These are phyloP conservation scores for Drosophila setosimentum DNA, from an alignment of 2,888 invertebrate genomes.

Conservation along the genomic window DNA sequence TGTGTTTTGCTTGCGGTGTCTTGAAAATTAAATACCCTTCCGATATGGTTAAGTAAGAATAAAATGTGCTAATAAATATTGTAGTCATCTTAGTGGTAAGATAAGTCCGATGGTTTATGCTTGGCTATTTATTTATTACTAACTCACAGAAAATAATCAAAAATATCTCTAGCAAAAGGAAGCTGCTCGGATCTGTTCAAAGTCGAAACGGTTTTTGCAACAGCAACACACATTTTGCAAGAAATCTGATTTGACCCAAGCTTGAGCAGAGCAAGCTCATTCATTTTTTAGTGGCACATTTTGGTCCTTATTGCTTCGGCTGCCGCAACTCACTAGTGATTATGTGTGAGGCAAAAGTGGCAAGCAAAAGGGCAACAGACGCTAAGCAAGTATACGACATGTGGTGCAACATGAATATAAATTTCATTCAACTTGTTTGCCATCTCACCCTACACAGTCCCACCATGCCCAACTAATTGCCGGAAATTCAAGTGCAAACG, in stretches of 20 bases:
- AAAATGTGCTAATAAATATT: neutral
- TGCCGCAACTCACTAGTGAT: conserved; percentile 36
- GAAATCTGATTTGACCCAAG: neutral
- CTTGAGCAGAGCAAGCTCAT: conserved; percentile 22
- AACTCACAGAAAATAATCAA: neutral
- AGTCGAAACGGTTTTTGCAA: neutral
- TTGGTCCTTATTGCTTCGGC: conserved; percentile 6
- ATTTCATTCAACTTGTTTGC: conserved; percentile 30
- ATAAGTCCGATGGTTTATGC: neutral
- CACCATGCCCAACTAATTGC: conserved; percentile 58
- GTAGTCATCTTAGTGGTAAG: neutral
- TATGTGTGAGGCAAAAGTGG: conserved; percentile 30
- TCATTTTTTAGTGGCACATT: conserved; percentile 51
- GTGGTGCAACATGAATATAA: conserved; percentile 58
- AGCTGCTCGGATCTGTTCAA: neutral
- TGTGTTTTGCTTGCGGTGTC: neutral
- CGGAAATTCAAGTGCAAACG: conserved; percentile 64
- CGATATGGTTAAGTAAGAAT: neutral
- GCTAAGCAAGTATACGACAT: conserved; percentile 64
- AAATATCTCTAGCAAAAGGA: neutral
- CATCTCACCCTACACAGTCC: neutral
- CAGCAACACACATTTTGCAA: neutral
- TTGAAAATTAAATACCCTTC: conserved; percentile 10
- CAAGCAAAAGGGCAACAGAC: conserved; percentile 36
- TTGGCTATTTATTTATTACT: neutral